Conservation (phyloP, 2,113 vertebrate species). For the Apodemus speciosus region DNA sequence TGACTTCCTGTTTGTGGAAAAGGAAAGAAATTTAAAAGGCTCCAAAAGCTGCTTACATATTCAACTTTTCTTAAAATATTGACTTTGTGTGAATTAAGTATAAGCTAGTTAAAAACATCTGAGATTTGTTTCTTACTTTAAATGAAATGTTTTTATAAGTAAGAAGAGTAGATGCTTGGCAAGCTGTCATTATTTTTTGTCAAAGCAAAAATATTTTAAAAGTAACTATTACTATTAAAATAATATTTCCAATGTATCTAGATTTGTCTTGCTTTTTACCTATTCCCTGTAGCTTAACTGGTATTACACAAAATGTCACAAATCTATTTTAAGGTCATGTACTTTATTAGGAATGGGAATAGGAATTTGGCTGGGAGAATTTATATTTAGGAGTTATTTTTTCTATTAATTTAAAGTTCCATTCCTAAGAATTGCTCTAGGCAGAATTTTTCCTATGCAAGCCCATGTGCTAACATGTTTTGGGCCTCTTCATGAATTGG, state of each 20-base stretch:
- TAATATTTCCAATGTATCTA: neutral
- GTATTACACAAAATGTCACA: neutral
- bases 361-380: slow-evolving; percentile 51
- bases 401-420: slow-evolving; percentile 54
- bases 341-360: slow-evolving; percentile 37
- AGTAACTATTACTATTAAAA: slow-evolving; percentile 58
- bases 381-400: neutral
- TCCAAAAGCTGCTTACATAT: slow-evolving; percentile 41
- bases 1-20: slow-evolving; percentile 56
- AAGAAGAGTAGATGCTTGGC: slow-evolving; percentile 46
- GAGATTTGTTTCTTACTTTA: slow-evolving; percentile 38
- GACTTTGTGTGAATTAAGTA: slow-evolving; percentile 61
- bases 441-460: slow-evolving; percentile 49
- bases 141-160: slow-evolving; percentile 68
- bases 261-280: neutral
- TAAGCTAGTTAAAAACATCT: slow-evolving; percentile 65
- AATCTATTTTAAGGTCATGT: slow-evolving; percentile 42
- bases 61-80: slow-evolving; percentile 54
- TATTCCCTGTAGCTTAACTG: slow-evolving; percentile 34
- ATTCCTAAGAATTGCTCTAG: slow-evolving; percentile 33
- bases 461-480: slow-evolving; percentile 38
- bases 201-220: slow-evolving; percentile 64
- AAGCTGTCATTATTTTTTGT: slow-evolving; percentile 56
- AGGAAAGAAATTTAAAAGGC: slow-evolving; percentile 41
- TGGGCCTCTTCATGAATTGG: slow-evolving; percentile 19